phyloP scores from a whole-genome alignment of 2,797 vertebrate species.

The Cirrhinus mrigala region DNA sequence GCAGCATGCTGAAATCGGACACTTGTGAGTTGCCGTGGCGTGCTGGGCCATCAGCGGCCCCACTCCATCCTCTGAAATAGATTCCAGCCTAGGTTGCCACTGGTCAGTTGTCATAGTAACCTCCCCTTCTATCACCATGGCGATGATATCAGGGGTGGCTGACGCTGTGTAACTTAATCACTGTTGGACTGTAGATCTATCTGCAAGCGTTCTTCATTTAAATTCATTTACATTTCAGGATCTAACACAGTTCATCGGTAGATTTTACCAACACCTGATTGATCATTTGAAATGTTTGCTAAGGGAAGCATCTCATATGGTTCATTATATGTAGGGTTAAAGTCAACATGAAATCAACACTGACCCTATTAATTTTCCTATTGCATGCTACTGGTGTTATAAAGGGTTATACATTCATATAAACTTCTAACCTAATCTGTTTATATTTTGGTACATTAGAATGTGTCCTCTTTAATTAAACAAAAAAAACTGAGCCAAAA shows the following conservation, averaged over 20 bases:
- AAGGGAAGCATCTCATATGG: neutral
- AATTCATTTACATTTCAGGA: slow-evolving; percentile 8
- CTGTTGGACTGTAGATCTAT: slow-evolving; percentile 19
- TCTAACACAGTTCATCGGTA: neutral
- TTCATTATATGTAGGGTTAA: neutral
- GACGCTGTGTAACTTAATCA: slow-evolving; percentile 36
- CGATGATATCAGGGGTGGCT: slow-evolving; percentile 60
- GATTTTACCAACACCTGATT: neutral
- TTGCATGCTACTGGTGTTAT: neutral
- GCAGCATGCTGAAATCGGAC: slow-evolving; percentile 94
- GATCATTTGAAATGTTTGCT: neutral
- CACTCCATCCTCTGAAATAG: slow-evolving; percentile 46
- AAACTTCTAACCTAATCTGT: neutral
- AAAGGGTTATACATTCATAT: neutral
- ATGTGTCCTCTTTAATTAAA: too few relatives aligned
- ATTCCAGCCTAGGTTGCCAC: slow-evolving; percentile 48
- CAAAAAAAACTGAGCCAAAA: neutral
- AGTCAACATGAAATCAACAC: neutral
- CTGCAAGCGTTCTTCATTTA: slow-evolving; percentile 27
- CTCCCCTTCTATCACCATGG: slow-evolving; percentile 63
- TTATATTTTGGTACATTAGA: neutral
- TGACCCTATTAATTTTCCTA: neutral
- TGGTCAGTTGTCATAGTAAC: slow-evolving; percentile 63
- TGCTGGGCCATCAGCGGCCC: slow-evolving; percentile 19
- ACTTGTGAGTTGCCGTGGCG: slow-evolving; percentile 90